Conservation (phyloP, 2,113 vertebrate genomes). For the Lasiurus cinereus region DNA sequence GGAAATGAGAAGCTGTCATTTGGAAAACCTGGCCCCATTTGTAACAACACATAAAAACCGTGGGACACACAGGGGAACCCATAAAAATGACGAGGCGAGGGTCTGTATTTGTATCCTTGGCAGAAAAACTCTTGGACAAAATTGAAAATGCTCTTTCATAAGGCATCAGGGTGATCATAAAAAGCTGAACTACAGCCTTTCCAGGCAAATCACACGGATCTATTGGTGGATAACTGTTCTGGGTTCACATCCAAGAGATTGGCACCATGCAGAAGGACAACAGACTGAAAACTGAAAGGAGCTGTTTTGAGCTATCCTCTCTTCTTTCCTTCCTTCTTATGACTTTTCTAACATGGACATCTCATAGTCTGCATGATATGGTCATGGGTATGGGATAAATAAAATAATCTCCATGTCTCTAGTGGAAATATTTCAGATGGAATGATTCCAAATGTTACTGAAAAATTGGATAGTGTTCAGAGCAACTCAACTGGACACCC, state of each 20-base stretch:
- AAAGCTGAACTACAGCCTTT: background rate
- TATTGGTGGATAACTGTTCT: slow-evolving; percentile 15
- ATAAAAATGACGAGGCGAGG: slow-evolving; percentile 35
- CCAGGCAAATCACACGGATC: background rate
- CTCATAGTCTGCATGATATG: background rate
- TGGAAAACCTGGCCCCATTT: slow-evolving; percentile 66
- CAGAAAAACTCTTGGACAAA: slow-evolving; percentile 59
- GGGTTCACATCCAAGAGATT: background rate
- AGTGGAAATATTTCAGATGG: background rate
- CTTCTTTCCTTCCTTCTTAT: background rate
- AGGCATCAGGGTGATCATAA: slow-evolving; percentile 11
- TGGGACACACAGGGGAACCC: slow-evolving; percentile 28
- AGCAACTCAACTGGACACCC: background rate
- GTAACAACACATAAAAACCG: slow-evolving; percentile 69
- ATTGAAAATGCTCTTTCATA: slow-evolving; percentile 54
- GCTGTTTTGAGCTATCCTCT: background rate
- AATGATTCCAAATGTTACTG: slow-evolving; percentile 7
- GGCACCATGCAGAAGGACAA: background rate
- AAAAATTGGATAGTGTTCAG: background rate
- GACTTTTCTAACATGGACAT: background rate
- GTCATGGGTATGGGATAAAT: background rate
- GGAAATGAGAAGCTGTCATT: slow-evolving; percentile 62
- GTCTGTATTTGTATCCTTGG: slow-evolving; percentile 58
- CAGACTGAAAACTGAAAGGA: background rate
- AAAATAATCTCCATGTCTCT: background rate